Base-by-base conservation (phyloP, 2,113 vertebrate species). In the Callipepla californica region DNA sequence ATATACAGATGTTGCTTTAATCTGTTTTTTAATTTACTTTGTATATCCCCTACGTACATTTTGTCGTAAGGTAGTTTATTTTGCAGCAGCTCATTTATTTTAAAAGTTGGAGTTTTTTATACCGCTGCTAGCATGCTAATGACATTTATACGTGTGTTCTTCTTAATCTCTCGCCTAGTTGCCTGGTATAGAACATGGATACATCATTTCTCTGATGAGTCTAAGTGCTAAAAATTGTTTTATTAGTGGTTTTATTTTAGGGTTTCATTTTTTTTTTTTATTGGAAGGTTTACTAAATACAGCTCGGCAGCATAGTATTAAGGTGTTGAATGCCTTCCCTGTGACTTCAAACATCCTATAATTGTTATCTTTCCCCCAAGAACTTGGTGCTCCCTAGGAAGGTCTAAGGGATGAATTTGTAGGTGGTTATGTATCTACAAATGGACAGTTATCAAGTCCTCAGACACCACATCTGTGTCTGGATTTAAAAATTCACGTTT, bases 1-100 rank as follows among this genome's bases (percentile, higher is more conserved):
- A 98, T 97, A 98, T 97, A 97, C 97, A 98, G 97, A 98, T 98
- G 97, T 98, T 97, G 88, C 85, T 91, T 97, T 98, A 97, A 98
- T 98, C 97, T 97, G 83, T 94, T 97, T 97, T 96, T 97, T 94
- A 97, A 98, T 97, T 97, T 97, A 97, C 97, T 97, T 97, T 85
- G 53, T 96, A 95, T 97, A 94, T 97, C 98, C 97, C 97, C 96
- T 92, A 97, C 61, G 96, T 95, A 96, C 95, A 97, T 98, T 98
- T 98, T 96, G 96, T 97, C 1, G 79, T 90, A 96, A 98, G 96
- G 95, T 86, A 48, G 94, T 96, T 97, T 97, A 97, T 97, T 98
- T 97, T 97, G 96, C 92, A 98, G 96, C 95, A 97, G 94, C 93
- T 98, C 97, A 97, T 98, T 98, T 98, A 97, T 98, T 98, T 98